Conservation (phyloP, 2,113 vertebrate genomes). For the Seriola quinqueradiata region DNA sequence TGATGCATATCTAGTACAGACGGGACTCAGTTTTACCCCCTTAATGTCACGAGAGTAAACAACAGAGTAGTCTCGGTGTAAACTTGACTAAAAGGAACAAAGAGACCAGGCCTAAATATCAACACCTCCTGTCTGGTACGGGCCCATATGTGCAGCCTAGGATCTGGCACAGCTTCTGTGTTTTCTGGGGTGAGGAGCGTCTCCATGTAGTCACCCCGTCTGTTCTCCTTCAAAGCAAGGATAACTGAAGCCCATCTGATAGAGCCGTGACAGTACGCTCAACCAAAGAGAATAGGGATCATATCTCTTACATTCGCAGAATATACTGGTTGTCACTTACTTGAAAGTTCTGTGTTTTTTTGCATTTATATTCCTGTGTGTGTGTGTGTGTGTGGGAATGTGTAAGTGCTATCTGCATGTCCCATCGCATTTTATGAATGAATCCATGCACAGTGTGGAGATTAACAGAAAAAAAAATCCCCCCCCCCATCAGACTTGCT, state of each 20-base stretch:
- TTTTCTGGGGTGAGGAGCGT: background rate
- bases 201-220: background rate
- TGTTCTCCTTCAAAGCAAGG: background rate
- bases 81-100: background rate
- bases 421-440: slow-evolving; percentile 36
- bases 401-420: slow-evolving; percentile 14
- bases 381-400: background rate
- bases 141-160: background rate
- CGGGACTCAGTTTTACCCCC: background rate
- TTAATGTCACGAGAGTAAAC: background rate
- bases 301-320: background rate
- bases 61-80: background rate
- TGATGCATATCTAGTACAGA: background rate
- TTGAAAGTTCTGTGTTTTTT: background rate
- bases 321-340: background rate
- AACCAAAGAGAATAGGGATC: background rate
- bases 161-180: background rate
- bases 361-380: background rate
- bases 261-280: background rate
- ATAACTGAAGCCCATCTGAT: background rate
- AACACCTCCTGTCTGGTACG: background rate
- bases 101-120: background rate
- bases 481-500: background rate
- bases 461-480: background rate
- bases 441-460: slow-evolving; percentile 35